Evolutionary conservation across 2,888 invertebrate genomes (phyloP).

Genomic region (Drosophila melanocephala): DNA sequence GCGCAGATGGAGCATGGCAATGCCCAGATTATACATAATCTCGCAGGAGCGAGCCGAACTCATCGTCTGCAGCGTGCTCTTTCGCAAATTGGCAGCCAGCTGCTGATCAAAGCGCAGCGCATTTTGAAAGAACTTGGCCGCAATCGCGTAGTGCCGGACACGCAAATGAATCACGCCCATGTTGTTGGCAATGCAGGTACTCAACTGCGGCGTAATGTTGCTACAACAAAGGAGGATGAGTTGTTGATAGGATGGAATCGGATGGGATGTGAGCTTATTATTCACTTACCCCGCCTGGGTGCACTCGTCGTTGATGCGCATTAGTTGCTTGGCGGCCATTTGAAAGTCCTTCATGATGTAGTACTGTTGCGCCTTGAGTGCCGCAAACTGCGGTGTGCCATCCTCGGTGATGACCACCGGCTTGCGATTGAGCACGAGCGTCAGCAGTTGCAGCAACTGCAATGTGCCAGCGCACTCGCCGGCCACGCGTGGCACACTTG

Average conservation of each 20-base stretch:
- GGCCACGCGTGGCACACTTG: slow-evolving; percentile 54
- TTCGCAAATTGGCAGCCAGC: slow-evolving; percentile 72
- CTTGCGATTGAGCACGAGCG: slow-evolving; percentile 82
- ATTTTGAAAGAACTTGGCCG: slow-evolving; percentile 85
- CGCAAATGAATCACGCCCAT: slow-evolving; percentile 86
- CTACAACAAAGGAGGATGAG: slow-evolving; percentile 30
- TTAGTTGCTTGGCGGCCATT: slow-evolving; percentile 85
- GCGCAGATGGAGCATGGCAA: slow-evolving; percentile 92
- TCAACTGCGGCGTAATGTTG: slow-evolving; percentile 81
- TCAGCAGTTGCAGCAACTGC: slow-evolving; percentile 81
- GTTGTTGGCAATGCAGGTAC: slow-evolving; percentile 85
- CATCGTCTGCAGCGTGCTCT: slow-evolving; percentile 80
- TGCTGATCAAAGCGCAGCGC: slow-evolving; percentile 84
- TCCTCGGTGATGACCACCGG: slow-evolving; percentile 82
- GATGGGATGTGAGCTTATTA: too few relatives aligned
- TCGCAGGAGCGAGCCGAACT: slow-evolving; percentile 84
- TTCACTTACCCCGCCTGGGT: slow-evolving; percentile 71
- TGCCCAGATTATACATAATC: slow-evolving; percentile 86
- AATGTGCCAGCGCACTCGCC: slow-evolving; percentile 73
- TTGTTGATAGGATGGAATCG: background rate
- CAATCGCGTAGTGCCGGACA: slow-evolving; percentile 85
- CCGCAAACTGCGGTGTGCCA: slow-evolving; percentile 82
- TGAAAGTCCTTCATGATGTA: slow-evolving; percentile 86
- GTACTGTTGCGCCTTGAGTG: slow-evolving; percentile 85
- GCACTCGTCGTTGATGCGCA: slow-evolving; percentile 80